These are phyloP conservation scores for Eudemis profundana DNA, from an alignment of 2,888 invertebrate species.

Conservation along the genomic window DNA sequence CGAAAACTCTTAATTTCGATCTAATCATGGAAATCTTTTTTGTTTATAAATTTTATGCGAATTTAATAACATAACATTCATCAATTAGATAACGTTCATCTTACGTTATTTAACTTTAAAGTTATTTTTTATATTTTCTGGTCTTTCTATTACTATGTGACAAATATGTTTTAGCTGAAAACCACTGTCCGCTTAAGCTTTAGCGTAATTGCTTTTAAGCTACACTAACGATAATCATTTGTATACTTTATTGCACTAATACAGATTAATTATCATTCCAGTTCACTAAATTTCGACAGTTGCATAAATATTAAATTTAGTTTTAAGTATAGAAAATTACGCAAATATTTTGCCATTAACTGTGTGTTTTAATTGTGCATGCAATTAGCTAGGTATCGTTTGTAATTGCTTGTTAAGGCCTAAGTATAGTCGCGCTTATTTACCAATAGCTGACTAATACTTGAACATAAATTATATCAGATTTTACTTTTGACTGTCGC, in stretches of 20 bases:
- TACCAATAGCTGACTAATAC: not conserved
- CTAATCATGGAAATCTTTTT: too few species aligned
- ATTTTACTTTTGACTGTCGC: too few species aligned
- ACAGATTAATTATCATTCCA: conserved; percentile 13
- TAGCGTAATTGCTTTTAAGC: not conserved
- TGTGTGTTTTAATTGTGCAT: conserved; percentile 25
- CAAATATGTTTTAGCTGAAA: not conserved
- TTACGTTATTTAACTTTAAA: too few species aligned
- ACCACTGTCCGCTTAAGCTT: not conserved
- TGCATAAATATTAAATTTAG: conserved; percentile 29
- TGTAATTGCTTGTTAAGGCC: not conserved
- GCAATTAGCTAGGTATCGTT: conserved; percentile 19
- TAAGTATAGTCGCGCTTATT: conserved; percentile 13
- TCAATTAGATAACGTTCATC: too few species aligned
- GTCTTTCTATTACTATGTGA: too few species aligned
- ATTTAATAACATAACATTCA: too few species aligned
- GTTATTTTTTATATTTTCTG: too few species aligned
- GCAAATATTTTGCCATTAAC: conserved; percentile 12
- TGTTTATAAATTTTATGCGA: too few species aligned
- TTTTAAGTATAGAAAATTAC: conserved; percentile 23
- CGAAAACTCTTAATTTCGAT: too few species aligned
- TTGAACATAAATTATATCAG: too few species aligned
- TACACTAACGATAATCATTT: conserved; percentile 3
- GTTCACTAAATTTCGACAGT: conserved; percentile 25
- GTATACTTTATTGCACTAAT: conserved; percentile 17